A percentile compares a stretch with the other conserved stretches of the same genome.
Evolutionary conservation across 1,140 invertebrate genomes (phyloP).

Genomic region (Microplitis mediator): DNA sequence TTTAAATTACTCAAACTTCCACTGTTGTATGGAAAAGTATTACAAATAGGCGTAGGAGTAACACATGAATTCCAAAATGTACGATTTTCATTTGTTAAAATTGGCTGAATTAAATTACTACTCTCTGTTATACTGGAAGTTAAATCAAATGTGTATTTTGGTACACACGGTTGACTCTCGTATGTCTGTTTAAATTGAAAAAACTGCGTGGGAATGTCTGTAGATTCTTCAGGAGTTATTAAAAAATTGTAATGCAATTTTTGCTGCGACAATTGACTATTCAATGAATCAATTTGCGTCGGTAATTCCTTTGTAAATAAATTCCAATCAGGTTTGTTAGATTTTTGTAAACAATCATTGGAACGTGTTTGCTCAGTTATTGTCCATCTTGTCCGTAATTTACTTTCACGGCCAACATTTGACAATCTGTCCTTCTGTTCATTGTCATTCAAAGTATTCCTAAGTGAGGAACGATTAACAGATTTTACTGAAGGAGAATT

Average conservation of each 20-base stretch:
- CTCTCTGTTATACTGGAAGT: neutral
- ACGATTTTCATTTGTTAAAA: neutral
- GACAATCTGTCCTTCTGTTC: neutral
- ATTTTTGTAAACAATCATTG: neutral
- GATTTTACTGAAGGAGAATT: neutral
- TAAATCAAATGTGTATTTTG: neutral
- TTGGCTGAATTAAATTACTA: neutral
- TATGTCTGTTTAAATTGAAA: neutral
- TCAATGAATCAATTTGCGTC: neutral
- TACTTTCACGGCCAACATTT: slow-evolving; percentile 37
- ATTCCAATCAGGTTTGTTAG: neutral
- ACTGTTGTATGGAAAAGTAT: neutral
- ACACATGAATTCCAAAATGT: slow-evolving; percentile 13
- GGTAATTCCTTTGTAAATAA: neutral
- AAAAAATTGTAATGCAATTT: slow-evolving; percentile 10
- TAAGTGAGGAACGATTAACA: neutral
- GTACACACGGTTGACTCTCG: neutral
- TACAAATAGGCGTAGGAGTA: neutral
- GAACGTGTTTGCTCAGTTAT: slow-evolving; percentile 44
- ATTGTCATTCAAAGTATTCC: neutral
- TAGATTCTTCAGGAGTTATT: neutral
- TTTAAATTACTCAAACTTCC: slow-evolving; percentile 30
- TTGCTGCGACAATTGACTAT: neutral
- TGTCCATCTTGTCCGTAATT: slow-evolving; percentile 53
- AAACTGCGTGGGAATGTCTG: neutral